These are phyloP conservation scores for Myotis vivesi DNA, from an alignment of 2,797 vertebrate genomes.

Conservation along the genomic window DNA sequence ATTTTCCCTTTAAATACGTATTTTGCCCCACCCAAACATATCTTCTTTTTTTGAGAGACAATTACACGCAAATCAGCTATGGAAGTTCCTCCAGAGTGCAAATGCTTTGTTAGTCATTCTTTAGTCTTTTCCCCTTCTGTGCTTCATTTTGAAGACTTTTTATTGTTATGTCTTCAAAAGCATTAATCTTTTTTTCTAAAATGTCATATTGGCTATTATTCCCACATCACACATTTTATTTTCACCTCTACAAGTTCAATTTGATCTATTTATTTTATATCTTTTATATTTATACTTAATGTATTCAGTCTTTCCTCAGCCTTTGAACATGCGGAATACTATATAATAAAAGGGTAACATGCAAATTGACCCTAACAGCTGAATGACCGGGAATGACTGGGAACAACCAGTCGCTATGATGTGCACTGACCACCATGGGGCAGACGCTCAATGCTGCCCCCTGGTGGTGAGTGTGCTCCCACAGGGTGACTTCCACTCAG, in stretches of 20 bases:
- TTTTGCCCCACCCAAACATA: not conserved
- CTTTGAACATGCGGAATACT: not conserved
- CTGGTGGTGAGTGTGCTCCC: too few relatives aligned
- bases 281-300: not conserved
- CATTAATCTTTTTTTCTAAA: not conserved
- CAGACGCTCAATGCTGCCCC: too few relatives aligned
- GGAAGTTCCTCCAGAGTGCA: not conserved
- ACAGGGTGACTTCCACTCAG: too few relatives aligned
- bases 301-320: not conserved
- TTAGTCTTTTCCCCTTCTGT: not conserved
- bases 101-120: not conserved
- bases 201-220: not conserved
- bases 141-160: not conserved
- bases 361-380: too few relatives aligned
- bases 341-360: too few relatives aligned
- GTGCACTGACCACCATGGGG: too few relatives aligned
- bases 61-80: not conserved
- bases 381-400: rapidly evolving
- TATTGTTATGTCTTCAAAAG: not conserved
- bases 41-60: not conserved
- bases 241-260: not conserved
- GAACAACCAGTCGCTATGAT: too few relatives aligned
- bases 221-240: not conserved
- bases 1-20: not conserved
- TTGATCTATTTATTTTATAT: not conserved